These are phyloP conservation scores for Choristoneura rosaceana DNA, from an alignment of 2,888 invertebrate species.

Conservation along the genomic window DNA sequence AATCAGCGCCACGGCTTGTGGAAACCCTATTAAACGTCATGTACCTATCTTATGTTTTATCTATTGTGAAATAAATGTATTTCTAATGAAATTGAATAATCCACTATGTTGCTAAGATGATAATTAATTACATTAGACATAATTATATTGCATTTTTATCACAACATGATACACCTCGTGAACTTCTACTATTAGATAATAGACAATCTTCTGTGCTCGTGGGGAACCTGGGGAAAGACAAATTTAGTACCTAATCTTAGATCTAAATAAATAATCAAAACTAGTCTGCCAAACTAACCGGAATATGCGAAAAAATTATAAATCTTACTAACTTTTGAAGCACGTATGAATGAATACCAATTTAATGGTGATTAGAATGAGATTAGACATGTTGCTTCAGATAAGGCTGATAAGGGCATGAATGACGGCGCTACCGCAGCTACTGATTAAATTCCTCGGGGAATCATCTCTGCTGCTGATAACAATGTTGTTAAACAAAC, in stretches of 20 bases:
- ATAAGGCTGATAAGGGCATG: conserved; percentile 24
- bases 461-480: conserved; percentile 25
- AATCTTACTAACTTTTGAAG: background rate
- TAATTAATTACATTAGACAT: too few relatives aligned
- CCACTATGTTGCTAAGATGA: too few relatives aligned
- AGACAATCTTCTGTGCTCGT: too few relatives aligned
- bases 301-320: background rate
- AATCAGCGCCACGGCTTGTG: too few relatives aligned
- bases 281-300: background rate
- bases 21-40: too few relatives aligned
- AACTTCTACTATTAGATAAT: too few relatives aligned
- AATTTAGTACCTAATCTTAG: background rate
- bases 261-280: background rate
- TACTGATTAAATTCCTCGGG: conserved; percentile 36
- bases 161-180: background rate
- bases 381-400: conserved; percentile 25
- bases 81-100: too few relatives aligned
- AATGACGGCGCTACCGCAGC: conserved; percentile 16
- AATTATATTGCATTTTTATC: too few relatives aligned
- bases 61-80: too few relatives aligned
- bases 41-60: too few relatives aligned
- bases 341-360: conserved; percentile 8
- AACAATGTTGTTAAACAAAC: conserved; percentile 36
- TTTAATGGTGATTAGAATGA: conserved; percentile 12
- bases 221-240: too few relatives aligned